Evolutionary conservation across 2,797 vertebrate species (phyloP).

Genomic region (Crypturellus tataupa): DNA sequence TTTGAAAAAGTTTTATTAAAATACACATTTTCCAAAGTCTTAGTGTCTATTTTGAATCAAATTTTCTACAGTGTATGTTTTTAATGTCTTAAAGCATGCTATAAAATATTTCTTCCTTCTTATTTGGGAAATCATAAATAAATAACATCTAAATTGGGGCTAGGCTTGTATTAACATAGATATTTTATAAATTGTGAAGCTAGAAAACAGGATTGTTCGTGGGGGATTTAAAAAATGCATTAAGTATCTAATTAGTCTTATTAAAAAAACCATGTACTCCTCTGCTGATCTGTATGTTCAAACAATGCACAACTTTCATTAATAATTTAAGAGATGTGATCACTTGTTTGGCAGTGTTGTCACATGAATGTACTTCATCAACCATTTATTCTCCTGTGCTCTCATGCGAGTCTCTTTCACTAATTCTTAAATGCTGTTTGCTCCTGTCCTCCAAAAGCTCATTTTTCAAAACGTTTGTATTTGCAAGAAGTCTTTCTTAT

Average conservation of each 20-base stretch:
- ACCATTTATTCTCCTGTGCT: background rate
- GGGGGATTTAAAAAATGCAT: background rate
- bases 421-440: background rate
- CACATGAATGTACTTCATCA: background rate
- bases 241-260: background rate
- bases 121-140: background rate
- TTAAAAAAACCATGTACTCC: background rate
- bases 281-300: background rate
- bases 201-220: background rate
- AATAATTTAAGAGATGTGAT: background rate
- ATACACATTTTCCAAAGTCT: background rate
- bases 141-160: background rate
- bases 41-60: rapidly evolving
- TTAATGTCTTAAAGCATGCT: background rate
- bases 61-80: background rate
- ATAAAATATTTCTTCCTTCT: background rate
- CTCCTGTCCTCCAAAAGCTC: background rate
- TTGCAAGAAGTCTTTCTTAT: background rate
- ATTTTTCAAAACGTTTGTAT: background rate
- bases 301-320: background rate
- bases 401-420: background rate
- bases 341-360: background rate
- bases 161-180: background rate
- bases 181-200: background rate
- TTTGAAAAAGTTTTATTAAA: background rate